phyloP scores from a whole-genome alignment of 2,797 vertebrate species.

The Hirundo rustica region DNA sequence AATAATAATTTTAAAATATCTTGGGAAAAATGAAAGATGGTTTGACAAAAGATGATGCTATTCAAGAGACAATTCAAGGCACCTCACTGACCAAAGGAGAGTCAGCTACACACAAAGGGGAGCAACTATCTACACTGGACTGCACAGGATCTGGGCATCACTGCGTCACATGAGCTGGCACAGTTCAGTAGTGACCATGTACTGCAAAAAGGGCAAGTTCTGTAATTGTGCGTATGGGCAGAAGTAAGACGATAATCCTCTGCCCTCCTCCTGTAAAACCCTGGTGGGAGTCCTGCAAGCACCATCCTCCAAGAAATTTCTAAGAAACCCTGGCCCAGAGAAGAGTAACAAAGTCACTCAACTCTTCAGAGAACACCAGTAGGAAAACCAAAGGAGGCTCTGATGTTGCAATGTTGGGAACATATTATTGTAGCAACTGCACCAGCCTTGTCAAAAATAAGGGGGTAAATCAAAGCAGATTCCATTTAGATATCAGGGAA shows the following conservation, averaged over 20 bases:
- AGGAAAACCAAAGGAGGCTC: not conserved
- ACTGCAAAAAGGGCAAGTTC: not conserved
- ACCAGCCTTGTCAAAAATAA: not conserved
- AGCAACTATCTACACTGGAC: not conserved
- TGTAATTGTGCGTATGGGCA: not conserved
- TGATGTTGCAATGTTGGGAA: not conserved
- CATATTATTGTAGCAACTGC: not conserved
- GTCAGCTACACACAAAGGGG: not conserved
- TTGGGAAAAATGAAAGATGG: not conserved
- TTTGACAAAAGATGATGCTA: not conserved
- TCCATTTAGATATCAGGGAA: not conserved
- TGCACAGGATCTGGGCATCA: not conserved
- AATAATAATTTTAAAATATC: not conserved
- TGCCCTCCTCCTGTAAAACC: not conserved
- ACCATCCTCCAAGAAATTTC: not conserved
- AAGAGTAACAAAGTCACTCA: not conserved
- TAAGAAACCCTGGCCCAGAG: not conserved
- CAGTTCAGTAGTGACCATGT: not conserved
- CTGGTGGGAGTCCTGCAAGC: not conserved
- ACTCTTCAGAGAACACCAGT: not conserved
- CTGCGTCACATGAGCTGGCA: not conserved
- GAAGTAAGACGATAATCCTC: not conserved
- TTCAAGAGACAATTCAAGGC: not conserved
- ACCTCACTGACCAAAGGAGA: not conserved
- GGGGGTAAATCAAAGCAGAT: not conserved